These are phyloP conservation scores for Brenthis hecate DNA, from an alignment of 2,888 invertebrate genomes.

Conservation along the genomic window DNA sequence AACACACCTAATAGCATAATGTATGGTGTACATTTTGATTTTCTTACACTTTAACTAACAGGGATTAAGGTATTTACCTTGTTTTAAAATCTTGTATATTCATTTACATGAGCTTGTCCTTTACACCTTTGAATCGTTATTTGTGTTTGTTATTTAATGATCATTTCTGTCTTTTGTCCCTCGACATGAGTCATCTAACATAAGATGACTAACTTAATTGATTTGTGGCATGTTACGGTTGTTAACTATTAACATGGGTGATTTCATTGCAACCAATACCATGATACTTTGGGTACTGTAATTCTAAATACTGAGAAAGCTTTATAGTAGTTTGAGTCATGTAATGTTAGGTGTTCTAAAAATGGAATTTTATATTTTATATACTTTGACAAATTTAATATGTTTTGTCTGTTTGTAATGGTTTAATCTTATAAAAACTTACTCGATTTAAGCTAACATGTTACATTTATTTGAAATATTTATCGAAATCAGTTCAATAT, in stretches of 20 bases:
- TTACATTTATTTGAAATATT: no score
- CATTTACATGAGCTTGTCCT: constrained; percentile 13
- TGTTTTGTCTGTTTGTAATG: no score
- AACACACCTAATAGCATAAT: not conserved
- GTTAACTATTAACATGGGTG: constrained; percentile 67
- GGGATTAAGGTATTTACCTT: constrained; percentile 37
- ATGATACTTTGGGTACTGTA: constrained; percentile 29
- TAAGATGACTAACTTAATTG: constrained; percentile 74
- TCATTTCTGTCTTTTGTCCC: constrained; percentile 52
- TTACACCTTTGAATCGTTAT: constrained; percentile 20
- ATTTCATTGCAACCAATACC: constrained; percentile 52
- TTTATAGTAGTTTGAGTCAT: constrained; percentile 18
- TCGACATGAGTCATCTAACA: constrained; percentile 61
- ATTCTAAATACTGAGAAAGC: constrained; percentile 17
- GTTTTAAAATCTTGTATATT: not conserved
- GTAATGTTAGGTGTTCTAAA: not conserved
- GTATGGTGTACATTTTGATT: no score
- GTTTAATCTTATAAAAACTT: no score
- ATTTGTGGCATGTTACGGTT: constrained; percentile 71
- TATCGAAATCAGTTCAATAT: no score
- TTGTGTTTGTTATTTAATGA: constrained; percentile 26
- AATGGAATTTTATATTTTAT: not conserved
- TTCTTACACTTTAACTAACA: not conserved
- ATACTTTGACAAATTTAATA: not conserved
- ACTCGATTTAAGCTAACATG: no score